Evolutionary conservation across 2,888 invertebrate species (phyloP), one percentile per base, ranked within the genome.

Genomic region (Octonoba sinensis): DNA sequence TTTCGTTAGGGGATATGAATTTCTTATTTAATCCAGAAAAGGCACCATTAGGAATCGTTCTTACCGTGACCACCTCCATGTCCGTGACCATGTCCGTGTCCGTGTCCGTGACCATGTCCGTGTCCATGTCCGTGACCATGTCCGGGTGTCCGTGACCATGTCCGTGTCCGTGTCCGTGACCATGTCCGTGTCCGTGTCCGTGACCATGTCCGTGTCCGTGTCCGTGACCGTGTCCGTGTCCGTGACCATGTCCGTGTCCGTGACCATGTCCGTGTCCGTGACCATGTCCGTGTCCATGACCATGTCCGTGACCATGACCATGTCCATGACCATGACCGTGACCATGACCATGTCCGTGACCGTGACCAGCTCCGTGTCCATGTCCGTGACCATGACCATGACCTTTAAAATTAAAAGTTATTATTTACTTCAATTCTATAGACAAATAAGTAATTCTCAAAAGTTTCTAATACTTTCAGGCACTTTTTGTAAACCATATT

Each of bases 331-430:
- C 60, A n/a, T 60, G 60, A 60, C 60, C 60, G 36, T 60, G 60
- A 60, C 60, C 60, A 15, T 60, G 60, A 71, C 57, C 57, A 57
- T 71, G 57, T 12, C 49, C 46, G 3, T 60, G 49, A 49, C 72
- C 72, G 51, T 72, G 71, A 20, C 71, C 72, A 60, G 46, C 54
- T 0, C 71, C 71, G 46, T 70, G 60, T 16, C 60, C 70, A 46
- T 75, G 74, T 49, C 74, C 74, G 27, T 75, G 74, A 24, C 66
- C 75, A 47, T 66, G 65, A 12, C 73, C 73, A 11, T 74, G 74
- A 18, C 72, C 70, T 65, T 11, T 1, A 47, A 18, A 47, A 47
- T 13, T 8, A n/a, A 54, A 54, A 54, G 20, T 18, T 54, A n/a
- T 4, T 36, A 11, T 6, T 36, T 1, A 8, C 36, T 36, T 36